These are phyloP conservation scores for Hartigia nigra DNA, from an alignment of 2,888 invertebrate genomes.

Conservation along the genomic window DNA sequence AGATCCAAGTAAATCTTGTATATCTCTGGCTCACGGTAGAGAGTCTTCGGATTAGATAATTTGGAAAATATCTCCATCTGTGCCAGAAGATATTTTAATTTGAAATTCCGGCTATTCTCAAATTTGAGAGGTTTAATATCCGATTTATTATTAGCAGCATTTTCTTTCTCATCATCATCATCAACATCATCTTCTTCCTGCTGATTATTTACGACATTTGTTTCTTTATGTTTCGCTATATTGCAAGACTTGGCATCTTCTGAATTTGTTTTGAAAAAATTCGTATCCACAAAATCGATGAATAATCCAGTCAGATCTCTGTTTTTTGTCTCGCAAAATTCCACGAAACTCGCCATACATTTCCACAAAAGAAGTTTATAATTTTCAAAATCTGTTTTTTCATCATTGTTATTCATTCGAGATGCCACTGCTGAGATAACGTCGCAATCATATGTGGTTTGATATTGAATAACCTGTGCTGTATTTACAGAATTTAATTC, in stretches of 20 bases:
- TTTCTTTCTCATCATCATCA: slow-evolving; percentile 58
- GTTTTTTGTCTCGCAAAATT: slow-evolving; percentile 83
- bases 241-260: slow-evolving; percentile 71
- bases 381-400: slow-evolving; percentile 78
- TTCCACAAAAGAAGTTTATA: slow-evolving; percentile 86
- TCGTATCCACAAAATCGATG: slow-evolving; percentile 79
- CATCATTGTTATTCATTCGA: slow-evolving; percentile 63
- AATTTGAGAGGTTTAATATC: slow-evolving; percentile 19
- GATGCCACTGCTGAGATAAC: slow-evolving; percentile 38
- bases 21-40: slow-evolving; percentile 81
- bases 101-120: slow-evolving; percentile 34
- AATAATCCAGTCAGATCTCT: slow-evolving; percentile 84
- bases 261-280: slow-evolving; percentile 73
- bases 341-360: slow-evolving; percentile 78
- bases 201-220: slow-evolving; percentile 53
- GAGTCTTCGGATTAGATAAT: slow-evolving; percentile 82
- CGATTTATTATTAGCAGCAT: slow-evolving; percentile 27
- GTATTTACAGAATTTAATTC: slow-evolving; percentile 67
- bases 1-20: slow-evolving; percentile 83
- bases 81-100: slow-evolving; percentile 70
- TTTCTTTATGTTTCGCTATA: slow-evolving; percentile 63
- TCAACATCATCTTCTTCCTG: slow-evolving; percentile 60
- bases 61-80: slow-evolving; percentile 82
- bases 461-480: slow-evolving; percentile 59
- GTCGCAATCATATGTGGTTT: slow-evolving; percentile 41